Base-by-base conservation (phyloP, 1,140 invertebrate species). In the Sipha flava region DNA sequence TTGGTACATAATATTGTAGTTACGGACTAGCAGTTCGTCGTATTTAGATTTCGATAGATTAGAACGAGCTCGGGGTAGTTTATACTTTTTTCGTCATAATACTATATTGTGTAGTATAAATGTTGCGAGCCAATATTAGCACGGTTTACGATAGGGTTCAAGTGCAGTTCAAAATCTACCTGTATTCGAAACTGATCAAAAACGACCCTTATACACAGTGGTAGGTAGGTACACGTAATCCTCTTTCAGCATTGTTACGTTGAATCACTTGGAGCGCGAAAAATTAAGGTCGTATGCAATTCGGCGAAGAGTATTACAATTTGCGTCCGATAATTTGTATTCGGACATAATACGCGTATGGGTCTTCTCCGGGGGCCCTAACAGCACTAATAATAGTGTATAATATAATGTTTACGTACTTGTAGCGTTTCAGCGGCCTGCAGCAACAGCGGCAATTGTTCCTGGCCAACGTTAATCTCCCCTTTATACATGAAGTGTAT, bases 401-500 rank as follows among this genome's bases (percentile, higher is more conserved):
- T n/a, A 18, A 64, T 18, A 26, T 23, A 59, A 72, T 49, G 37
- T 70, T 43, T 72, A 57, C 52, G 85, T 81, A 88, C 86, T 84
- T 95, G 93, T 72, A 96, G 87, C 72, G 91, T 93, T 83, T 95
- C 93, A 0, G 94, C 94, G 0, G 93, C 94, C 83, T 92, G 91
- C 83, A 96, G 93, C 64, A 96, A 87, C 12, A 90, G 90, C 29
- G 91, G 88, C 0, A 96, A 86, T 47, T 94, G 92, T 81, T 95
- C 93, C 82, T 94, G 92, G 0, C 90, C 90, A 2, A 96, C 93
- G 73, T 92, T 92, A 72, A 96, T 94, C 86, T 95, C 93, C 37
- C 95, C 95, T 73, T 92, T 90, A 86, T 96, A 96, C 93, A 96
- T 96, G 82, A 96, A 96, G 85, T 95, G 93, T 59, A 96, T 91